Evolutionary conservation across 1,140 invertebrate species (phyloP).

Genomic region (Metopolophium dirhodum): DNA sequence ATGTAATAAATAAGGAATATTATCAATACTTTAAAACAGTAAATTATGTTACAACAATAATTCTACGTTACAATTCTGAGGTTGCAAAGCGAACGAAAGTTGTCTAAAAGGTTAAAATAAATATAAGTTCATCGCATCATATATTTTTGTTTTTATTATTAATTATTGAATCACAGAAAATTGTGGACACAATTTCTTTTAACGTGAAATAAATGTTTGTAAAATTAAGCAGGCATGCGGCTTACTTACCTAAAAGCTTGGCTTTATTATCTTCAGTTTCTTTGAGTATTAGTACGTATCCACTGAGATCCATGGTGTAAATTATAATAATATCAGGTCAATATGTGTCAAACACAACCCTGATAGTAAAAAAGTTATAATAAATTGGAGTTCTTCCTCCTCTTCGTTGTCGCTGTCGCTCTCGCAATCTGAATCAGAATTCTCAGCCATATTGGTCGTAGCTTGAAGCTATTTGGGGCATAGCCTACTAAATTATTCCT

Average conservation of each 20-base stretch:
- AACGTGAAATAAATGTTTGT: background rate
- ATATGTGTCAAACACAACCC: constrained; percentile 29
- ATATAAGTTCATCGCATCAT: background rate
- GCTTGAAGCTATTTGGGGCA: constrained; percentile 32
- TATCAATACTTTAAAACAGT: background rate
- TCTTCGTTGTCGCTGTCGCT: constrained; percentile 46
- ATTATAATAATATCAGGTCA: constrained; percentile 27
- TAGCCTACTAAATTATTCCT: constrained; percentile 46
- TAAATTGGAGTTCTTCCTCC: constrained; percentile 40
- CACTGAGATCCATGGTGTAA: constrained; percentile 79
- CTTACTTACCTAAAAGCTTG: constrained; percentile 83
- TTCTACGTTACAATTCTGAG: background rate
- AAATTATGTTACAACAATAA: no score
- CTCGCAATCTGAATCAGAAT: constrained; percentile 46
- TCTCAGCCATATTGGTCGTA: constrained; percentile 42
- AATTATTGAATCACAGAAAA: background rate
- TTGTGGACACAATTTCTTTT: background rate
- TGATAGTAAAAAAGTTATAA: background rate
- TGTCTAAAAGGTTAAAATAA: background rate
- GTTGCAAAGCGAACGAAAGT: background rate
- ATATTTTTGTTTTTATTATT: background rate
- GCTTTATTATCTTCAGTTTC: constrained; percentile 93
- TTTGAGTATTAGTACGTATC: constrained; percentile 94
- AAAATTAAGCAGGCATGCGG: constrained; percentile 62
- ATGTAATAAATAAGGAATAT: no score